A percentile compares a stretch with the other conserved stretches of the same genome.
Conservation (phyloP, 2,113 vertebrate genomes). For the Maccullochella peelii region DNA sequence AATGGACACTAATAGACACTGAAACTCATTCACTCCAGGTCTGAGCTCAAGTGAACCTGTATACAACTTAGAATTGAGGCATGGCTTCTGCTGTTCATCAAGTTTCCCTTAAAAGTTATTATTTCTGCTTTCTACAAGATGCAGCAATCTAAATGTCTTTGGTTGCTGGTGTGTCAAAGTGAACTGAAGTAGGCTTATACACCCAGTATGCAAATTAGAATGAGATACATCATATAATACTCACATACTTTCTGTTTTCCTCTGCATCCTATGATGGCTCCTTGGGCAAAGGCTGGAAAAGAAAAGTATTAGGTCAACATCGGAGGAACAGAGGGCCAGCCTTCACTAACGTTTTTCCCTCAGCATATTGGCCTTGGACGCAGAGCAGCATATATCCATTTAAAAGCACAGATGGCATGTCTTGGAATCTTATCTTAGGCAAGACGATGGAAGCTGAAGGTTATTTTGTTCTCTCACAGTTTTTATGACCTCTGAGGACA, state of each 20-base stretch:
- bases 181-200: slow-evolving; percentile 1
- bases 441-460: slow-evolving; percentile 60
- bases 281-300: slow-evolving; percentile 86
- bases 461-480: slow-evolving; percentile 61
- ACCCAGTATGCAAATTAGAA: slow-evolving; percentile 23
- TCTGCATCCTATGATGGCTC: slow-evolving; percentile 84
- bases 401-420: slow-evolving; percentile 71
- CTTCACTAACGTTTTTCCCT: slow-evolving; percentile 32
- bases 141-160: slow-evolving; percentile 14
- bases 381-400: slow-evolving; percentile 71
- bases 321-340: slow-evolving; percentile 31
- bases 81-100: slow-evolving; percentile 1
- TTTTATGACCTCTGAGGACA: slow-evolving; percentile 64
- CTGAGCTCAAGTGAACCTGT: slow-evolving; percentile 10
- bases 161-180: neutral
- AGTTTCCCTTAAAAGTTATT: neutral
- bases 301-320: slow-evolving; percentile 59
- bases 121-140: slow-evolving; percentile 8
- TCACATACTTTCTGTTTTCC: slow-evolving; percentile 71
- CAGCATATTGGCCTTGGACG: slow-evolving; percentile 34
- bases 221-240: slow-evolving; percentile 28
- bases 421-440: slow-evolving; percentile 65
- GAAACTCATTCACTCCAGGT: slow-evolving; percentile 8
- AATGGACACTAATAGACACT: slow-evolving; percentile 21
- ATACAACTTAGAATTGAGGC: neutral